Conservation (phyloP, 2,888 invertebrate genomes). For the Spilarctia lutea region DNA sequence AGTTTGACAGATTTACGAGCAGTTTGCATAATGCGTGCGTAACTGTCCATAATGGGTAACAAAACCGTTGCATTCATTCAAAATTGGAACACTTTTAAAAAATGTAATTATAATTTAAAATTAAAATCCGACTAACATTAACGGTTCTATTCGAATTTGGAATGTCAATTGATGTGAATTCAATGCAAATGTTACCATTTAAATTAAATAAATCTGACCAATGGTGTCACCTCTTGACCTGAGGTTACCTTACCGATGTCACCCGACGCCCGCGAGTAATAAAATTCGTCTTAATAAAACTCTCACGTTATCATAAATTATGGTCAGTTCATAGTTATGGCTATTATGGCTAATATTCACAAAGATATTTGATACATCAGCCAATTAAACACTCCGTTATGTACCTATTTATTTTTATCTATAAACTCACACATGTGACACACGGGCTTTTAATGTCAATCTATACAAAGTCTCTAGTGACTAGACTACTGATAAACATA, state of each 20-base stretch:
- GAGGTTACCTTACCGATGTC: constrained; percentile 5
- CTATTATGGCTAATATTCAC: constrained; percentile 1
- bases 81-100: constrained; percentile 33
- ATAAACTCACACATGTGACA: neutral
- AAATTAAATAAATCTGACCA: constrained; percentile 18
- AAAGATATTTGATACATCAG: neutral
- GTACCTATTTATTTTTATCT: neutral
- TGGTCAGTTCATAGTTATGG: neutral
- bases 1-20: constrained; percentile 77
- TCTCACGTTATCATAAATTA: neutral
- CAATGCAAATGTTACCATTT: constrained; percentile 29
- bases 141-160: constrained; percentile 36
- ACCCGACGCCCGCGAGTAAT: constrained; percentile 7
- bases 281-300: constrained; percentile 7
- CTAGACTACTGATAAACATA: neutral
- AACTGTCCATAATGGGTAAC: constrained; percentile 44
- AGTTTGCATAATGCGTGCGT: constrained; percentile 72
- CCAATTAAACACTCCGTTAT: constrained; percentile 1
- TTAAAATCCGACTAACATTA: constrained; percentile 37
- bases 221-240: constrained; percentile 23
- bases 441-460: neutral
- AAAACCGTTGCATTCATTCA: constrained; percentile 50
- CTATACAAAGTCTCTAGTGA: neutral
- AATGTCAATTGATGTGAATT: constrained; percentile 27
- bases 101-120: constrained; percentile 44